Conservation (phyloP, 2,797 vertebrate species). For the Dallia pectoralis region DNA sequence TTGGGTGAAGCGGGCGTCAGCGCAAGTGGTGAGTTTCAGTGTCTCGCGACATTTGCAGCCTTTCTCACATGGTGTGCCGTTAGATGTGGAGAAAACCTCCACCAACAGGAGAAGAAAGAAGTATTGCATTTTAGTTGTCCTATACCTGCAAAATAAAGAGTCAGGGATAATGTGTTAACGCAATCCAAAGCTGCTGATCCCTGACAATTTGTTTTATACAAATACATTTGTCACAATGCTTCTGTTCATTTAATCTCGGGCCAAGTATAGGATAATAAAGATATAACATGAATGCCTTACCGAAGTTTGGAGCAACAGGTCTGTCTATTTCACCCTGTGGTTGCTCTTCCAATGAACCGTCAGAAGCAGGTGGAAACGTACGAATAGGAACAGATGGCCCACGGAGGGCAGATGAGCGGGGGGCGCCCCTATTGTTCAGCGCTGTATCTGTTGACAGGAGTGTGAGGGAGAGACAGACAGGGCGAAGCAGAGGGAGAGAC, state of each 20-base stretch:
- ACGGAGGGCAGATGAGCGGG: no score
- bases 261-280: not conserved
- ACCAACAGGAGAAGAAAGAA: slow-evolving; percentile 48
- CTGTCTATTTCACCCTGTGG: not conserved
- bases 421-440: not conserved
- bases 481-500: slow-evolving; percentile 16
- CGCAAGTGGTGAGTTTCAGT: slow-evolving; percentile 73
- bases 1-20: slow-evolving; percentile 49
- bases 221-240: not conserved
- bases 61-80: slow-evolving; percentile 39
- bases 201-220: not conserved
- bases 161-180: not conserved
- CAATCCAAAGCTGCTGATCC: not conserved
- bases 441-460: slow-evolving; percentile 22
- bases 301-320: not conserved
- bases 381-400: not conserved
- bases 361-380: slow-evolving; percentile 23
- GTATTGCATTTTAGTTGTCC: slow-evolving; percentile 17
- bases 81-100: slow-evolving; percentile 29
- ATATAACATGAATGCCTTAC: not conserved
- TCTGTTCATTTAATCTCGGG: not conserved
- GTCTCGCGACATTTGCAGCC: slow-evolving; percentile 68
- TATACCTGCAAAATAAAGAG: not conserved
- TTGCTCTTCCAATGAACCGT: slow-evolving; percentile 3
- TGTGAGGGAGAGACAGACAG: slow-evolving; percentile 14